Evolutionary conservation across 2,797 vertebrate genomes (phyloP).

Genomic region (Sebastiscus albofasciatus): DNA sequence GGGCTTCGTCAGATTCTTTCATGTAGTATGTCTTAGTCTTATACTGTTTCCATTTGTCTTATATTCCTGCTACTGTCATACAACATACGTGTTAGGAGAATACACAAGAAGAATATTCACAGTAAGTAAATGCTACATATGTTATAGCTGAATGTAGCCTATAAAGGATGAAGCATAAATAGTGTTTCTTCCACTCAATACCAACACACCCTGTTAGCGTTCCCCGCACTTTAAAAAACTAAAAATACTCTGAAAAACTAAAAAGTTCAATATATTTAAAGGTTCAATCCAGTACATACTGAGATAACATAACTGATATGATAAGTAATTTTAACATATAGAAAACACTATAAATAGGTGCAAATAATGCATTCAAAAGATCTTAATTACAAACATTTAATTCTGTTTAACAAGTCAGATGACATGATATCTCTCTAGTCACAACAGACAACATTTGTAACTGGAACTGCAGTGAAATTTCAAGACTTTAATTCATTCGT

Average conservation of each 20-base stretch:
- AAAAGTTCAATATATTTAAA: neutral
- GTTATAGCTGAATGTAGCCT: neutral
- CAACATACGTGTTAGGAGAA: neutral
- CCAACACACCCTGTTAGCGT: no score
- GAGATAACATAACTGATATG: neutral
- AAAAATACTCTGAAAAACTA: neutral
- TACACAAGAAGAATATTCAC: neutral
- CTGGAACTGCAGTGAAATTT: conserved; percentile 53
- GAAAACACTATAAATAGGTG: neutral
- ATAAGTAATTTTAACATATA: neutral
- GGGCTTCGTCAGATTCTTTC: neutral
- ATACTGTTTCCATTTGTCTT: neutral
- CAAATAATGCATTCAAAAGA: neutral
- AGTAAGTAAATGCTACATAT: neutral
- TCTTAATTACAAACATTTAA: neutral
- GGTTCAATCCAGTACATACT: neutral
- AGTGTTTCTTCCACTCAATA: neutral
- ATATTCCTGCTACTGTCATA: neutral
- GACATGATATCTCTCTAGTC: neutral
- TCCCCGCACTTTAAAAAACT: neutral
- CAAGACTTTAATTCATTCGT: conserved; percentile 75
- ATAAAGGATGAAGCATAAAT: neutral
- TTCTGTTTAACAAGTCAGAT: neutral
- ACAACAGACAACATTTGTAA: conserved; percentile 28
- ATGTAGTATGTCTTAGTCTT: neutral